A percentile compares a stretch with the other conserved stretches of the same genome.
phyloP scores from a whole-genome alignment of 2,888 invertebrate species.

The Cheilosia variabilis region DNA sequence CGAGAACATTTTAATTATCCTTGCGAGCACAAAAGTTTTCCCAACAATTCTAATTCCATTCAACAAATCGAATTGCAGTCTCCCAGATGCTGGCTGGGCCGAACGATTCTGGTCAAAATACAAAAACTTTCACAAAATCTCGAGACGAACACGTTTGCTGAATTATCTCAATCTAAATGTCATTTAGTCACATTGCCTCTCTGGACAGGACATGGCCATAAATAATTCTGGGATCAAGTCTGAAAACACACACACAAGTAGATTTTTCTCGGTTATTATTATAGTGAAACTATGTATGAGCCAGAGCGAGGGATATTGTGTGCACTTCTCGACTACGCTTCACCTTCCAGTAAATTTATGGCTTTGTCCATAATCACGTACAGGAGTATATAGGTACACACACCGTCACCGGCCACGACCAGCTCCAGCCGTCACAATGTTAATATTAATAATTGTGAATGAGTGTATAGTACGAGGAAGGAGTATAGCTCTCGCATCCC shows the following conservation, averaged over 20 bases:
- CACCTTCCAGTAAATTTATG: slow-evolving; percentile 64
- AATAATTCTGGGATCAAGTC: slow-evolving; percentile 61
- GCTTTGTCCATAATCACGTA: slow-evolving; percentile 64
- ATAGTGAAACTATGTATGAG: slow-evolving; percentile 19
- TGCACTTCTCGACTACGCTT: slow-evolving; percentile 45
- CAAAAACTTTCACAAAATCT: not conserved
- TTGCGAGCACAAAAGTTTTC: slow-evolving; percentile 19
- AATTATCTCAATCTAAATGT: slow-evolving; percentile 64
- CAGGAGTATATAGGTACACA: slow-evolving; percentile 3
- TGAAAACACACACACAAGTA: slow-evolving; percentile 16
- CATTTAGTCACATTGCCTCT: slow-evolving; percentile 59
- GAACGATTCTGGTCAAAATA: not conserved
- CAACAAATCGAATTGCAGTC: slow-evolving; percentile 17
- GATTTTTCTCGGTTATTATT: not conserved
- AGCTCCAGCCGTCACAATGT: slow-evolving; percentile 41
- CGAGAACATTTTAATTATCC: slow-evolving; percentile 64
- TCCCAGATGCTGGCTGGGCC: not conserved
- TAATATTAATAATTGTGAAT: slow-evolving; percentile 73
- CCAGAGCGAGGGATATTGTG: slow-evolving; percentile 21
- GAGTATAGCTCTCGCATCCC: not conserved
- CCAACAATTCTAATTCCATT: slow-evolving; percentile 19
- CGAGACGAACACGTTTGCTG: slow-evolving; percentile 25
- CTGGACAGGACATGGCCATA: slow-evolving; percentile 56
- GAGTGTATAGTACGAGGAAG: slow-evolving; percentile 18
- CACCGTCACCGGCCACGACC: not conserved